Evolutionary conservation across 64 coral and sea anemone species (phyloP), one percentile per base, ranked within the genome.

Genomic region (Dendrophyllia cribrosa): DNA sequence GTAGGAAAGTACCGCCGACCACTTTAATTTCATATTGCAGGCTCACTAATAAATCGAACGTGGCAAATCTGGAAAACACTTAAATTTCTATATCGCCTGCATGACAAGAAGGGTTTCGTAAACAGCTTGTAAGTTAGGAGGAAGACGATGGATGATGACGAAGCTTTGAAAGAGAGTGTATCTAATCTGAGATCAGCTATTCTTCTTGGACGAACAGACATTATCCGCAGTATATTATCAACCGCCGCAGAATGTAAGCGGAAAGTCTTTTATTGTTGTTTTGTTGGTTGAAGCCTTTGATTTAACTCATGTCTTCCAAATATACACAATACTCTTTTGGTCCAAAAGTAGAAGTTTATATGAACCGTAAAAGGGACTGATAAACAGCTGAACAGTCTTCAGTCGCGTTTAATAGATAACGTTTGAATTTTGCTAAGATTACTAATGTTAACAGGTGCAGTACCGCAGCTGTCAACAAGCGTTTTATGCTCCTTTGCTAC

Each of bases 231-330:
- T 34, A 99, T 99, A 48, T 74, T 99, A 2, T 96, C 97, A 17
- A 99, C 97, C 2, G 97, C 97, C 13, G 97, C 97, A 1, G 94
- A 99, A 44, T 96, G 97, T 99, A 99, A 94, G 97, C 64, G 51
- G 4, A 13, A 24, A 51, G 48, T 67, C 34, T 65, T 82, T 4
- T 46, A n/a, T 49, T 21, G 4, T 19, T 50, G 4, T 75, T 7
- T 6, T 75, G 5, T 75, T 10, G 26, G 3, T 59, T 15, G 9
- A n/a, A n/a, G 13, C 16, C 14, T 19, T 7, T 14, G 3, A 17
- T 19, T 7, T 14, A 2, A 17, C 4, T 7, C 17, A 49, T 3
- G 7, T 20, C 4, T 19, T 23, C n/a, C 4, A 34, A 34, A 2
- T 34, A 34, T 5, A 17, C 72, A 44, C 8, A 45, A 9, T 74